These are phyloP conservation scores for Zoroaster sp. DNA, from an alignment of 53 echinoderm and acorn worm genomes.

Conservation along the genomic window DNA sequence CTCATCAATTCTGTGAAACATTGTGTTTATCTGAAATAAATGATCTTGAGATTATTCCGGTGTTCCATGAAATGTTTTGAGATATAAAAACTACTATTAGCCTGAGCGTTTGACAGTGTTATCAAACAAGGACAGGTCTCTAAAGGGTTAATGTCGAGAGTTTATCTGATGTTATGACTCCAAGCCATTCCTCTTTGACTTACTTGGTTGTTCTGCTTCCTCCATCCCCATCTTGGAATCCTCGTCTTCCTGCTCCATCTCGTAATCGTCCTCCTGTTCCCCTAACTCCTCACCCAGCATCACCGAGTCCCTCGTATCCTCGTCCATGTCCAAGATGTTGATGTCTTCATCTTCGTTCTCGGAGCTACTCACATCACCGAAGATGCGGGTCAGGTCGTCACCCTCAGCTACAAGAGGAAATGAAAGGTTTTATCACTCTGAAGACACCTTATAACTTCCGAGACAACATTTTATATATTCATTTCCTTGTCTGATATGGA, in stretches of 20 bases:
- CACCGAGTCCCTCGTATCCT: conserved; percentile 67
- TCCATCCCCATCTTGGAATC: conserved; percentile 75
- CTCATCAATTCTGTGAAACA: no score
- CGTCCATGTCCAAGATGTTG: conserved; percentile 77
- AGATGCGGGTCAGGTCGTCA: conserved; percentile 85
- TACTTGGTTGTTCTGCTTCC: conserved; percentile 63
- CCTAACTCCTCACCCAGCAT: conserved; percentile 49
- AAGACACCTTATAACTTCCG: no score
- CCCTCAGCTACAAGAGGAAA: conserved; percentile 71
- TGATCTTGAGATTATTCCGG: no score
- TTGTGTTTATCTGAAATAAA: no score
- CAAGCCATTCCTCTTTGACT: neutral
- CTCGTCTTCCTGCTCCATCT: conserved; percentile 49
- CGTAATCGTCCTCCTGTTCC: conserved; percentile 45
- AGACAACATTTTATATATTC: neutral
- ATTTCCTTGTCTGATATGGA: no score
- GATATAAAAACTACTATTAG: no score
- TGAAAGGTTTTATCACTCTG: no score
- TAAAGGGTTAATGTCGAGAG: no score
- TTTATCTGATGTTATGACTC: neutral
- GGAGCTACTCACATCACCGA: conserved; percentile 85
- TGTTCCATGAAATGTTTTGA: no score
- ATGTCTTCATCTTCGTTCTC: conserved; percentile 83
- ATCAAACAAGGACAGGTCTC: neutral
- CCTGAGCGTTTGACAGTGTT: neutral